A percentile compares a stretch with the other conserved stretches of the same genome.
These are phyloP conservation scores for Gryllus bimaculatus DNA, from an alignment of 1,140 invertebrate genomes.

Conservation along the genomic window DNA sequence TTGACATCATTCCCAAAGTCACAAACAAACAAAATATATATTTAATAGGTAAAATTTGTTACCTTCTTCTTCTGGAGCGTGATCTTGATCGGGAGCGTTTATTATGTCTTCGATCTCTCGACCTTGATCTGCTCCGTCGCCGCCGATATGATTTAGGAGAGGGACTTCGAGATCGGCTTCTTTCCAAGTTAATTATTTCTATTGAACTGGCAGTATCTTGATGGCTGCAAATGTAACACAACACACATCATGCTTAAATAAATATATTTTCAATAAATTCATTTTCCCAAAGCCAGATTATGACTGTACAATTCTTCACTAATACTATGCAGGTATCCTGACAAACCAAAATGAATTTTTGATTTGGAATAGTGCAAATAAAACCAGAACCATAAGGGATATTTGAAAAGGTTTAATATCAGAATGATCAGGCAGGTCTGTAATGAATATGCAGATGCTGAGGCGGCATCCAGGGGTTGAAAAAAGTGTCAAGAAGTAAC, in stretches of 20 bases:
- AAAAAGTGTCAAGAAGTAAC: too few species aligned
- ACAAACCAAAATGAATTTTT: too few species aligned
- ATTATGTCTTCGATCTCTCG: constrained; percentile 31
- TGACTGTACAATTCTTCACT: too few species aligned
- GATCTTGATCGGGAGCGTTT: constrained; percentile 31
- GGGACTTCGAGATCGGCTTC: constrained; percentile 44
- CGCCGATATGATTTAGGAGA: constrained; percentile 39
- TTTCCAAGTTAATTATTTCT: constrained; percentile 44
- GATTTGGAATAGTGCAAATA: too few species aligned
- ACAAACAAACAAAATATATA: neutral
- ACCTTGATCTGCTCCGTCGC: constrained; percentile 38
- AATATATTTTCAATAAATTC: neutral
- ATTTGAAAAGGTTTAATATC: too few species aligned
- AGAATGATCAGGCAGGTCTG: too few species aligned
- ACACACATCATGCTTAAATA: neutral
- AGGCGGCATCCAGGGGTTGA: too few species aligned
- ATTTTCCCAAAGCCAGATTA: too few species aligned
- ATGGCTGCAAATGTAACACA: neutral
- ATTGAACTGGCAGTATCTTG: constrained; percentile 15
- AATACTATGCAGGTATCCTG: too few species aligned
- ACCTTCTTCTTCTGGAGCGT: constrained; percentile 27
- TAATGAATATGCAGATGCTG: too few species aligned
- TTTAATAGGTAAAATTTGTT: neutral
- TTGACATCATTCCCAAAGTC: too few species aligned
- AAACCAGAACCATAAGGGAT: too few species aligned